Evolutionary conservation across 2,797 vertebrate genomes (phyloP), one percentile per base, ranked within the genome.

Genomic region (Cheirogaleus major): DNA sequence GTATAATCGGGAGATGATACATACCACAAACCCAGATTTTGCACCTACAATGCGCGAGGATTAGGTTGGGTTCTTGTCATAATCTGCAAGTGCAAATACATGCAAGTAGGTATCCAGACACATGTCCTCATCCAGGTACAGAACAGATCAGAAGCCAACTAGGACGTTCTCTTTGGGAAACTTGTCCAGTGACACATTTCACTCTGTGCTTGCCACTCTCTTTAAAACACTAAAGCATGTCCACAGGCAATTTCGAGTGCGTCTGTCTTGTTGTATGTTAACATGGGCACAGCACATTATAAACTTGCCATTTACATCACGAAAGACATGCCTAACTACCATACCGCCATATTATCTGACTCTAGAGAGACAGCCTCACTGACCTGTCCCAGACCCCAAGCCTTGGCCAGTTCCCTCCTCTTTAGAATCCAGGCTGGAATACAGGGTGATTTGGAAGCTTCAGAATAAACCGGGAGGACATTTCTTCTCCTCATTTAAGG

Each of bases 201-300:
- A 35, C 15, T 90, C 79, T 32, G 82, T 59, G 89, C 23, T 8
- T 80, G 78, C 20, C 1, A 0, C 38, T 97, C 91, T 93, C 65
- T 93, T 95, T 93, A 76, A 97, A 97, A 43, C 18, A 0, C 35
- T 41, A 67, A n/a, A 14, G 1, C 32, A n/a, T 75, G 11, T 87
- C 94, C 38, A 50, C 72, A 20, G 55, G 23, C 93, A 95, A 96
- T 96, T 98, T 98, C 88, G 27, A 10, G 4, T 73, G 79, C 65
- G 11, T 25, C 90, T 87, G 2, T 48, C 91, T 91, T 95, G 32
- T 88, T 76, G 12, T 69, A 88, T 45, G 25, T 69, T 89, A 86
- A 72, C 32, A 8, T 0, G 85, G 89, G 90, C 78, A 73, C 27
- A 81, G 83, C 4, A 1, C 38, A 30, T 96, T 91, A 97, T 67